Conservation (phyloP, 2,797 vertebrate species). For the Coccyzus lansbergi region DNA sequence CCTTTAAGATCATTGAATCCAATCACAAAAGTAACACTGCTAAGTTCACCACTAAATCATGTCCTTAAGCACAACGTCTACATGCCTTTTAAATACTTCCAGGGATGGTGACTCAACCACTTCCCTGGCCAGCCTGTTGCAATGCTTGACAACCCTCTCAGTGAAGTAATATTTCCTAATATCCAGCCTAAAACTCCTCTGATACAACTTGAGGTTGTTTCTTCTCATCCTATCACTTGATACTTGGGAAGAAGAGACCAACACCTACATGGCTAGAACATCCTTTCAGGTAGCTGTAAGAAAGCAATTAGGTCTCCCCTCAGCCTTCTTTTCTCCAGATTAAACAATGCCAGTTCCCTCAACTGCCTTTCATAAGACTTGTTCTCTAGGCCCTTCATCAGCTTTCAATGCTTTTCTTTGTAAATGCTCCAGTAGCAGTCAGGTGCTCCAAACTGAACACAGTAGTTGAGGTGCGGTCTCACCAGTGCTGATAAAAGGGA, state of each 20-base stretch:
- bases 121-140: not conserved
- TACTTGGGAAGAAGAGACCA: not conserved
- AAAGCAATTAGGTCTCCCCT: not conserved
- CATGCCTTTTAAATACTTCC: not conserved
- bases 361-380: not conserved
- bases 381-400: not conserved
- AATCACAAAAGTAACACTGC: not conserved
- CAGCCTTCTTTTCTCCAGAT: not conserved
- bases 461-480: accelerated
- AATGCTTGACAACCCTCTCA: not conserved
- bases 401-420: not conserved
- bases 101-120: not conserved
- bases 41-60: not conserved
- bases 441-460: not conserved
- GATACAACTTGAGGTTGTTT: not conserved
- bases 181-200: not conserved
- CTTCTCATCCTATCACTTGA: accelerated
- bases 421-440: not conserved
- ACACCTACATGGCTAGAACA: accelerated
- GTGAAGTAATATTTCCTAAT: not conserved
- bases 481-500: not conserved
- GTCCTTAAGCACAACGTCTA: not conserved
- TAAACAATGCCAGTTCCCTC: not conserved
- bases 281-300: not conserved
- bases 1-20: not conserved